Evolutionary conservation across 2,113 vertebrate genomes (phyloP).

Genomic region (Columbina picui): DNA sequence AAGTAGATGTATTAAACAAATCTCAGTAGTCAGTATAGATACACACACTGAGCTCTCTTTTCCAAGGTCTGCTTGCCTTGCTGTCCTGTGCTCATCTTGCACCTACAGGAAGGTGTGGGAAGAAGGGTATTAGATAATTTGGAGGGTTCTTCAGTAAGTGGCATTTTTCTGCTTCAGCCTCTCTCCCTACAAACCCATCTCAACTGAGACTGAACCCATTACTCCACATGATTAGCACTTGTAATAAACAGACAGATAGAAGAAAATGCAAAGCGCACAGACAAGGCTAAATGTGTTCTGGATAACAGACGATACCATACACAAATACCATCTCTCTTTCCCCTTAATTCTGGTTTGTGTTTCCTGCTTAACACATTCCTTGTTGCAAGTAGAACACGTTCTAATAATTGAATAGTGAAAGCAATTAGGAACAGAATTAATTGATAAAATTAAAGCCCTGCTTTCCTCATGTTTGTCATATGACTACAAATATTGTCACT

Average conservation of each 20-base stretch:
- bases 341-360: neutral
- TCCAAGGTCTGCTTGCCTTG: neutral
- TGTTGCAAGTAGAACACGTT: slow-evolving; percentile 5
- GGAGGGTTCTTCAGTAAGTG: neutral
- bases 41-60: neutral
- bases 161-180: neutral
- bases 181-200: neutral
- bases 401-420: slow-evolving; percentile 42
- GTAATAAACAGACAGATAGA: neutral
- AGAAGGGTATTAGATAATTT: neutral
- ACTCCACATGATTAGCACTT: neutral
- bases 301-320: neutral
- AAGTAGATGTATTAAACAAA: neutral
- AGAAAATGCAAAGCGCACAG: neutral
- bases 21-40: neutral
- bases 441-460: slow-evolving; percentile 59
- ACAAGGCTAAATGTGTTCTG: neutral
- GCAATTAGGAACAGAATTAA: slow-evolving; percentile 66
- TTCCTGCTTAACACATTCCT: neutral
- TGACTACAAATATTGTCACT: slow-evolving; percentile 71
- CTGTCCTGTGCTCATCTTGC: neutral
- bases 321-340: neutral
- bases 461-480: slow-evolving; percentile 66
- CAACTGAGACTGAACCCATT: neutral
- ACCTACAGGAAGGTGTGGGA: neutral